Percentiles rank a stretch among this genome's conserved stretches.
phyloP scores from a whole-genome alignment of 2,888 invertebrate genomes.

The Pycnomerus fuliginosus region DNA sequence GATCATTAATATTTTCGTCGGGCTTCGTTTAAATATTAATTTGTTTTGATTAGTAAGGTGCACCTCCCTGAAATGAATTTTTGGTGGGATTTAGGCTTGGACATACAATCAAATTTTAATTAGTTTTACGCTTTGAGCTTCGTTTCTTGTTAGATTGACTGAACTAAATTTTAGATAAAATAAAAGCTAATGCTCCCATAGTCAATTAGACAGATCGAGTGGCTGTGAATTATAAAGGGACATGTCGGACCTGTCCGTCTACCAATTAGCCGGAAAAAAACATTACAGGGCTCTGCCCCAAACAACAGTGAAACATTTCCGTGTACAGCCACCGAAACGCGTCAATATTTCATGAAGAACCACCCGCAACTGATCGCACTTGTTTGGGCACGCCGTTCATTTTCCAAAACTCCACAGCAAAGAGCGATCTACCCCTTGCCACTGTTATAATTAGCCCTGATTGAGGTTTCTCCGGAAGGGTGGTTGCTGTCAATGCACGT shows the following conservation, averaged over 20 bases:
- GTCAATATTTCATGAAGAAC: conserved; percentile 24
- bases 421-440: conserved; percentile 7
- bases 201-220: conserved; percentile 44
- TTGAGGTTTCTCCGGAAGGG: conserved; percentile 48
- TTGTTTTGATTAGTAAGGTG: conserved; percentile 24
- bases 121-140: no score
- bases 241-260: conserved; percentile 43
- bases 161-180: no score
- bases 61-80: no score
- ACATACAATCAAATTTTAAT: no score
- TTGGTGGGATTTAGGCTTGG: no score
- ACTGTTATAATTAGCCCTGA: conserved; percentile 51
- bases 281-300: conserved; percentile 27
- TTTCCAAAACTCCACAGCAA: conserved; percentile 4
- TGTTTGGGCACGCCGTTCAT: neutral
- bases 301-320: conserved; percentile 31
- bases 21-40: conserved; percentile 22
- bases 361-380: conserved; percentile 11
- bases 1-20: conserved; percentile 37
- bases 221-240: conserved; percentile 47
- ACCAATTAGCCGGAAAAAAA: conserved; percentile 49
- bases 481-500: conserved; percentile 35
- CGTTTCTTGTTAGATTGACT: no score
- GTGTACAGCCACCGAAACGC: conserved; percentile 17
- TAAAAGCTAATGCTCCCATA: no score